Conservation (phyloP, 2,113 vertebrate genomes). For the Pelmatolapia mariae region DNA sequence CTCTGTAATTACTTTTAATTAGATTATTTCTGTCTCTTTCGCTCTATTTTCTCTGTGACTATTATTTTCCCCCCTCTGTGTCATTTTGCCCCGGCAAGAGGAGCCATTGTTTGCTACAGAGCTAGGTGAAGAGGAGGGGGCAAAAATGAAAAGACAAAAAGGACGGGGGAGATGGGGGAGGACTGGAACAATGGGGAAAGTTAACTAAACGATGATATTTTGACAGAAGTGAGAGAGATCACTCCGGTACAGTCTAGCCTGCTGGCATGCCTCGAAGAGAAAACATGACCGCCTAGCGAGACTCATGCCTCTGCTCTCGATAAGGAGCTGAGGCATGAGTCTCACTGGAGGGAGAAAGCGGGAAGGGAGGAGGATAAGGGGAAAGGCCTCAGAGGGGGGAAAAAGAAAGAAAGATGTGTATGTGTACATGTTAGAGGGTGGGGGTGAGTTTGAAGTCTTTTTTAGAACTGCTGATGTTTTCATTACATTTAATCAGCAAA, state of each 20-base stretch:
- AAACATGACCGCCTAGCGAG: constrained; percentile 49
- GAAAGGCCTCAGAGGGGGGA: neutral
- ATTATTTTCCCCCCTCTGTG: constrained; percentile 1
- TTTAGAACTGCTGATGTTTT: constrained; percentile 2
- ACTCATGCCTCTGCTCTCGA: constrained; percentile 5
- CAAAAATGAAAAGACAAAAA: neutral
- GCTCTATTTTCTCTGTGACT: neutral
- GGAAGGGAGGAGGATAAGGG: neutral
- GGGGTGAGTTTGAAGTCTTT: neutral
- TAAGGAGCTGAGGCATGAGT: constrained; percentile 4
- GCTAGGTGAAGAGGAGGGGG: neutral
- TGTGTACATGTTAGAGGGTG: neutral
- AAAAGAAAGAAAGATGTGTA: neutral
- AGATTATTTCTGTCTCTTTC: constrained; percentile 62
- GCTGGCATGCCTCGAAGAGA: constrained; percentile 46
- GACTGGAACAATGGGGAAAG: constrained; percentile 43
- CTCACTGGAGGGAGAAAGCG: neutral
- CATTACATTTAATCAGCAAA: constrained; percentile 23
- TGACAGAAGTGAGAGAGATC: constrained; percentile 51
- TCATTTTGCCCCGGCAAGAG: constrained; percentile 8
- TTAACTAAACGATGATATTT: constrained; percentile 58
- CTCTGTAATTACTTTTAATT: constrained; percentile 68
- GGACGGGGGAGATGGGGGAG: neutral
- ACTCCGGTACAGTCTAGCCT: constrained; percentile 16
- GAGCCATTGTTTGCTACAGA: constrained; percentile 30